Evolutionary conservation across 2,113 vertebrate genomes (phyloP), one percentile per base, ranked within the genome.

Genomic region (Psittacara wagleri): DNA sequence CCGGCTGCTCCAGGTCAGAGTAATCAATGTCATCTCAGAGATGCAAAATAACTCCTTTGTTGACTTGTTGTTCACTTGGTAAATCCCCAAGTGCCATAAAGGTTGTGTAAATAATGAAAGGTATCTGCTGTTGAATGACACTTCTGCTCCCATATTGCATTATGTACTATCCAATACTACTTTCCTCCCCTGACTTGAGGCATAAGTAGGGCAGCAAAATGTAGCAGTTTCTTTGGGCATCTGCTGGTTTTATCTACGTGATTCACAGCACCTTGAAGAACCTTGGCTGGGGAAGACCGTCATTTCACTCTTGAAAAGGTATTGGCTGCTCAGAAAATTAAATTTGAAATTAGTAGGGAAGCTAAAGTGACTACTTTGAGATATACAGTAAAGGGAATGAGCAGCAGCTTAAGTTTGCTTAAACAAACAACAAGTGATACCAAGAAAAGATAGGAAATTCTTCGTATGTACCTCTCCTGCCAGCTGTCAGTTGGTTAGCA

Each of bases 301-400:
- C 20, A 55, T 54, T 72, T 25, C 62, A 61, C 63, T 80, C 86
- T 95, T 79, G 78, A 86, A 95, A 90, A 94, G 27, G 41, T 70
- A 66, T 67, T 92, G 80, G 76, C n/a, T 81, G 52, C 39, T 92
- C 77, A 80, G 87, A 82, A 98, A 94, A 89, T 94, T 54, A 90
- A 94, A 86, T 90, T 87, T 84, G 70, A 88, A 96, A 89, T 96
- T 72, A 86, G 27, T 33, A 78, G 72, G 37, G 57, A 93, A 68
- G 70, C 43, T 64, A 57, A 92, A 82, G 75, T 83, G 27, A 77
- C 76, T 83, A 48, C 86, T 92, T 63, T 74, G 85, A 74, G 80
- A 96, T 83, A 86, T 11, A 31, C 5, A 67, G 33, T 76, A 70
- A 70, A 95, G 68, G 39, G 76, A 93, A 66, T 52, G 82, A 74